Conservation (phyloP, 2,888 invertebrate genomes). For the Pammene aurita region DNA sequence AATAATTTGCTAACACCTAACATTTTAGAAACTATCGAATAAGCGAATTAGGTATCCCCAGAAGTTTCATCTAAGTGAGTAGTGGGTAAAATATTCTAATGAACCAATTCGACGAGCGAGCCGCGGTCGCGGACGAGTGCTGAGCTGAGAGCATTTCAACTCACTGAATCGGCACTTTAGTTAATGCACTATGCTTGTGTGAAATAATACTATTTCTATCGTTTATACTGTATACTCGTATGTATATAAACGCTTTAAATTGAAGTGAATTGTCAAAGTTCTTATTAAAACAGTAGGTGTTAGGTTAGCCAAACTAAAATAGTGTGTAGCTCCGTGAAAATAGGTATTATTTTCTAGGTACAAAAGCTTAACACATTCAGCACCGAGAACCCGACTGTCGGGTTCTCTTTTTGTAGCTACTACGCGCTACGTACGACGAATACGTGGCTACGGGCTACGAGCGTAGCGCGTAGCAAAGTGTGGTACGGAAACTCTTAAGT, state of each 20-base stretch:
- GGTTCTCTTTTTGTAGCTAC: too few relatives aligned
- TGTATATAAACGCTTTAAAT: background rate
- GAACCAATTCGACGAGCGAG: constrained; percentile 6
- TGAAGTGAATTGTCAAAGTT: too few relatives aligned
- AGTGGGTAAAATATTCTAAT: constrained; percentile 22
- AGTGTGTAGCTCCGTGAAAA: too few relatives aligned
- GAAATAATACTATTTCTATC: constrained; percentile 2
- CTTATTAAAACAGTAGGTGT: too few relatives aligned
- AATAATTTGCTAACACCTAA: background rate
- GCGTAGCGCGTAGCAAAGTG: too few relatives aligned
- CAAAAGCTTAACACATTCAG: too few relatives aligned
- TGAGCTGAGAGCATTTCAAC: background rate
- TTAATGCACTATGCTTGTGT: constrained; percentile 1
- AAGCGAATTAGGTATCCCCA: background rate
- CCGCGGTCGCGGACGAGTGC: background rate
- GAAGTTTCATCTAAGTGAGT: constrained; percentile 35
- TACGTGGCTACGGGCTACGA: too few relatives aligned
- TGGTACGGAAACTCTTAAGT: too few relatives aligned
- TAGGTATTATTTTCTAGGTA: too few relatives aligned
- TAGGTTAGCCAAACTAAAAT: too few relatives aligned
- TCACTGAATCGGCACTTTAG: constrained; percentile 6
- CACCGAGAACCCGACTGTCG: too few relatives aligned
- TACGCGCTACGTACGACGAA: too few relatives aligned
- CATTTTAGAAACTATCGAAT: background rate
- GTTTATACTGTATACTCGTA: background rate